Percentiles rank a stretch among this genome's conserved stretches.
Conservation (phyloP, 2,888 invertebrate species). For the Vandiemenella viatica region DNA sequence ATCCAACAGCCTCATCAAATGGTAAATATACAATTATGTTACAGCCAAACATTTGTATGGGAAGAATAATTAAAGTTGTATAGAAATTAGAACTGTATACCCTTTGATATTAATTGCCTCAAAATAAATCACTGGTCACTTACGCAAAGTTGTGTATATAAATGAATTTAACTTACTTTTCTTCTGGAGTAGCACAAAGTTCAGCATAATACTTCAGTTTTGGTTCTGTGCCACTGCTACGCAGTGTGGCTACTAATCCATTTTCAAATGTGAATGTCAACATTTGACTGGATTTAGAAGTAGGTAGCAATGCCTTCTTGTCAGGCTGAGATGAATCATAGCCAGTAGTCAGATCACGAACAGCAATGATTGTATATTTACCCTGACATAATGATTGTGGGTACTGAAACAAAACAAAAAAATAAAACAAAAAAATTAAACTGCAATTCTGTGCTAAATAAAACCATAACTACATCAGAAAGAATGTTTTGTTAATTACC, state of each 20-base stretch:
- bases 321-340: constrained; percentile 57
- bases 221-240: constrained; percentile 97
- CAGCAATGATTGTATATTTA: constrained; percentile 45
- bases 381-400: constrained; percentile 46
- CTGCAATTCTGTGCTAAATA: not conserved
- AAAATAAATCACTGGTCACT: too few relatives aligned
- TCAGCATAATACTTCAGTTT: constrained; percentile 98
- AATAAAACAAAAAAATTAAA: constrained; percentile 3
- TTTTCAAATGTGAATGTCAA: constrained; percentile 82
- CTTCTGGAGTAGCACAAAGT: constrained; percentile 51
- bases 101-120: too few relatives aligned
- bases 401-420: constrained; percentile 40
- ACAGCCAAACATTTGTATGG: too few relatives aligned
- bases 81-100: too few relatives aligned
- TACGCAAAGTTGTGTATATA: too few relatives aligned
- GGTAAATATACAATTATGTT: too few relatives aligned
- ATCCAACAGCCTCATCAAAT: too few relatives aligned
- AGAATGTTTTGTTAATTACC: not conserved
- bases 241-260: constrained; percentile 71
- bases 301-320: constrained; percentile 52
- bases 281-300: constrained; percentile 65
- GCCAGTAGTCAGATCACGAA: constrained; percentile 84
- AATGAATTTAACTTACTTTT: constrained; percentile 36
- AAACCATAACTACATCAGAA: too few relatives aligned
- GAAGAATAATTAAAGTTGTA: too few relatives aligned